phyloP scores from a whole-genome alignment of 1,140 invertebrate species.

The Agrilus planipennis region DNA sequence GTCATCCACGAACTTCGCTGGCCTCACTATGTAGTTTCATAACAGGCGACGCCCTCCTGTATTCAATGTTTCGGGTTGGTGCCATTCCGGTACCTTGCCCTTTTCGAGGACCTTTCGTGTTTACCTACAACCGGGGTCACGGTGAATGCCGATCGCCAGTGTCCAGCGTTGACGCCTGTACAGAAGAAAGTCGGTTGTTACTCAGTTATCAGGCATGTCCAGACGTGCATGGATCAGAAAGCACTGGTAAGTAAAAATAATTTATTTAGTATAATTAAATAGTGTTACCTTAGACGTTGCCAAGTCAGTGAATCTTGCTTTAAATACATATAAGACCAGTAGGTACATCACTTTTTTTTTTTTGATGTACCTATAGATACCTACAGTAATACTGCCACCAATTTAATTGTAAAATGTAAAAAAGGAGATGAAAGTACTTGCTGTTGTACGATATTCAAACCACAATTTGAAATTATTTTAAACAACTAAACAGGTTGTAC shows the following conservation, averaged over 20 bases:
- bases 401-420: no score
- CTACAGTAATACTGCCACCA: no score
- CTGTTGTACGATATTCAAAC: no score
- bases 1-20: conserved; percentile 59
- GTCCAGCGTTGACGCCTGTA: conserved; percentile 80
- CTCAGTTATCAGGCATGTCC: conserved; percentile 87
- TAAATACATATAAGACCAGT: no score
- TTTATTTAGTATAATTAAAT: not conserved
- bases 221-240: conserved; percentile 73
- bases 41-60: conserved; percentile 75
- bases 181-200: conserved; percentile 72
- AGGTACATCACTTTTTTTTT: no score
- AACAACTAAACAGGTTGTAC: no score
- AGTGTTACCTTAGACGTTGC: no score
- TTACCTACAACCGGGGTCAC: conserved; percentile 74
- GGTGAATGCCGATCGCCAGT: conserved; percentile 73
- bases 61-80: conserved; percentile 78
- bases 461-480: no score
- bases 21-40: conserved; percentile 71
- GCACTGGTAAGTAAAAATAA: conserved; percentile 47
- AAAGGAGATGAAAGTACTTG: no score
- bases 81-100: conserved; percentile 63
- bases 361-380: no score
- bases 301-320: no score
- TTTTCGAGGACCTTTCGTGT: conserved; percentile 66